Base-by-base conservation (phyloP, 2,888 invertebrate species). In the Melieria picta region DNA sequence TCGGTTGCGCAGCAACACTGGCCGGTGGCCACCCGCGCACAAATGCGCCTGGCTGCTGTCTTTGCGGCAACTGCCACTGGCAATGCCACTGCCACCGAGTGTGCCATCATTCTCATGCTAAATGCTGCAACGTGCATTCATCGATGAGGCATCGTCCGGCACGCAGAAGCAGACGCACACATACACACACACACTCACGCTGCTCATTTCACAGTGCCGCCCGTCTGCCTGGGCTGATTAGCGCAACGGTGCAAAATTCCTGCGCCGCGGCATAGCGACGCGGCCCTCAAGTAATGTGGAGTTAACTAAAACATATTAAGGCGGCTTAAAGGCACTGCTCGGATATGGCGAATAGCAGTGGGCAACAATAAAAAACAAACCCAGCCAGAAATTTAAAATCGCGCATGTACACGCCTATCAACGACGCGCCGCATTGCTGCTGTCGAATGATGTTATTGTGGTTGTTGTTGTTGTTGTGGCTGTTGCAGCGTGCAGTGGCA, bases 111-210 rank as follows among this genome's bases (percentile, higher is more conserved):
- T 72, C 72, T 69, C 69, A 72, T 78, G 73, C 73, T 77, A 76
- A 77, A 76, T 77, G 78, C 73, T 77, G 73, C 76, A 76, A 72
- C 77, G 72, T 72, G 77, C 74, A 73, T 75, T 77, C 76, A 78
- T 77, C 77, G 77, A 75, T 77, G 57, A 57, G 74, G 47, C 42
- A 30, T n/a, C 16, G 60, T 67, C n/a, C n/a, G 9, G 50, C 52
- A 52, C 52, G 13, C 52, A 52, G 11, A 6, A 4, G 5, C 11
- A 52, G 11, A 6, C 13, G 5, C 11, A 52, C 13, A 52, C 10
- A 56, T 13, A 3, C 13, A 13, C 30, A 57, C 16, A 57, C 9
- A 16, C 16, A 61, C 45, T 9, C 45, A 45, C 61, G n/a, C 61
- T 52, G 46, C 52, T n/a, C 50, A 7, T 16, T 47, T 16, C 48